Conservation (phyloP, 37 sponge, comb jelly and placozoan genomes). For the Lycopodina hypogea region DNA sequence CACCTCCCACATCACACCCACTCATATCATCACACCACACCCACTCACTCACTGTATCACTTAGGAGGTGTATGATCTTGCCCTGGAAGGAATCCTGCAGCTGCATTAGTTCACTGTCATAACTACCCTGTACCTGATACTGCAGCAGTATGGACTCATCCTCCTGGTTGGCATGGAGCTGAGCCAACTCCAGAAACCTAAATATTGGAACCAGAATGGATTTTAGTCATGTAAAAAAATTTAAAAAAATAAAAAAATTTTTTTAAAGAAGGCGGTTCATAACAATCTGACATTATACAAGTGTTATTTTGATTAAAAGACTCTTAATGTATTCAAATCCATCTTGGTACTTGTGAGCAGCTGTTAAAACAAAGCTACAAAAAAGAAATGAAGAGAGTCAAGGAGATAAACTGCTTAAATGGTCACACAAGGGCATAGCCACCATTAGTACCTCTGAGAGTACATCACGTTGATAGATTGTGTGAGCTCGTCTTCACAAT, state of each 20-base stretch:
- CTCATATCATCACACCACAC: background rate
- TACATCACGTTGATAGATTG: too few species aligned
- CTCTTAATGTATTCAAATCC: too few species aligned
- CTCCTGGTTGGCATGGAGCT: conserved; percentile 49
- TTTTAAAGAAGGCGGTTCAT: background rate
- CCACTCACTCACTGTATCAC: conserved; percentile 51
- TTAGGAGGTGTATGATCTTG: conserved; percentile 66
- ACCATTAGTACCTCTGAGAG: too few species aligned
- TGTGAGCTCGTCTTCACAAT: too few species aligned
- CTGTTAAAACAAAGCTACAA: too few species aligned
- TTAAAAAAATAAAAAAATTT: background rate
- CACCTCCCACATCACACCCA: too few species aligned
- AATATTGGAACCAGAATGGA: conserved; percentile 1
- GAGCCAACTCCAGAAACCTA: conserved; percentile 73
- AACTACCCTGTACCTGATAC: conserved; percentile 68
- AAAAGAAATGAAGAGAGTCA: too few species aligned
- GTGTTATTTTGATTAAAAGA: too few species aligned
- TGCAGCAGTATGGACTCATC: conserved; percentile 39
- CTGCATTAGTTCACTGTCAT: conserved; percentile 65
- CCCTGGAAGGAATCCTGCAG: conserved; percentile 67
- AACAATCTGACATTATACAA: too few species aligned
- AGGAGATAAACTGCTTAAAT: too few species aligned
- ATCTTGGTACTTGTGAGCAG: too few species aligned
- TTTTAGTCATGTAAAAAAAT: background rate
- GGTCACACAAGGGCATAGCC: too few species aligned